These are phyloP conservation scores for Mormoops blainvillei DNA, from an alignment of 2,113 vertebrate genomes.

Conservation along the genomic window DNA sequence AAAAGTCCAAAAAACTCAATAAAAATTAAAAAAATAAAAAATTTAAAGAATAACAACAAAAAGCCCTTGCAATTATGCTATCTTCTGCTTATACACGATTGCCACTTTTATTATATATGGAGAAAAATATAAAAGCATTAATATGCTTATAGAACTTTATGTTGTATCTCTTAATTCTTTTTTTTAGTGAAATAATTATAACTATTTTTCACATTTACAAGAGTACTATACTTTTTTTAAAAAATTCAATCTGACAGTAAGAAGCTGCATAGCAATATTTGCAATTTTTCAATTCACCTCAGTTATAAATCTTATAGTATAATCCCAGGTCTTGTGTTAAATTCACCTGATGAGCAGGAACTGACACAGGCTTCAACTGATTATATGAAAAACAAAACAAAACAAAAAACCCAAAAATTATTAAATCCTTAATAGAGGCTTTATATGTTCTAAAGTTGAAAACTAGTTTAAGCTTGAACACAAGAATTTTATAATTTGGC, in stretches of 20 bases:
- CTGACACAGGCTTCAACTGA: not conserved
- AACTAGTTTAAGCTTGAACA: constrained; percentile 13
- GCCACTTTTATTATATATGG: not conserved
- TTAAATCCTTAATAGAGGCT: not conserved
- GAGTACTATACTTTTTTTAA: not conserved
- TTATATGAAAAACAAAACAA: not conserved
- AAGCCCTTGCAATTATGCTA: not conserved
- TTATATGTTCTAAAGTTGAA: constrained; percentile 9
- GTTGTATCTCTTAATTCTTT: not conserved
- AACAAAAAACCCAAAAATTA: not conserved
- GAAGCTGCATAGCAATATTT: not conserved
- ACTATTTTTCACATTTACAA: not conserved
- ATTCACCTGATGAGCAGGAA: constrained; percentile 4
- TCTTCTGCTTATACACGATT: not conserved
- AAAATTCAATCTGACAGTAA: not conserved
- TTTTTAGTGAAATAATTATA: not conserved
- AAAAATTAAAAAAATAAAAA: no score
- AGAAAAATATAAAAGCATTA: not conserved
- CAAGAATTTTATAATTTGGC: constrained; percentile 56
- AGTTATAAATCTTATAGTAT: not conserved
- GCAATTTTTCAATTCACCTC: not conserved
- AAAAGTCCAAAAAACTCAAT: not conserved
- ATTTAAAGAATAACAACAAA: not conserved
- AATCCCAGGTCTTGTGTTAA: not conserved
- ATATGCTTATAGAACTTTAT: not conserved